phyloP scores from a whole-genome alignment of 2,888 invertebrate genomes.

The Cosmopolites sordidus region DNA sequence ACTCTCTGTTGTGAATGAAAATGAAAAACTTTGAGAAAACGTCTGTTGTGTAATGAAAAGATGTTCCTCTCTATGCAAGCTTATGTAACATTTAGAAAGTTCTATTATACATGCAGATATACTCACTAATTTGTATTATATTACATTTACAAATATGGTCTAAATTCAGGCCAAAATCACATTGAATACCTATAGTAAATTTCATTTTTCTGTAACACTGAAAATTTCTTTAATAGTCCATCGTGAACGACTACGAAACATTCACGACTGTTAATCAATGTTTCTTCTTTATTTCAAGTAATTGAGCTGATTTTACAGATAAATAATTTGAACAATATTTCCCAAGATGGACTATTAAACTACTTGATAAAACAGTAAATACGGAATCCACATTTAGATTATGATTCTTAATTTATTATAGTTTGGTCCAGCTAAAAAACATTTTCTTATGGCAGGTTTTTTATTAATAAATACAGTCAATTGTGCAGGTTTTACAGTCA shows the following conservation, averaged over 20 bases:
- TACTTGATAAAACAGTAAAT: not conserved
- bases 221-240: not conserved
- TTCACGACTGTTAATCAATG: too few species aligned
- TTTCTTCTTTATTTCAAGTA: too few species aligned
- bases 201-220: constrained; percentile 14
- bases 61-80: not conserved
- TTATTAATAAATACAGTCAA: constrained; percentile 37
- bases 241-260: not conserved
- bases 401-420: constrained; percentile 7
- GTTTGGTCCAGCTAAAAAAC: constrained; percentile 43
- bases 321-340: not conserved
- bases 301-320: not conserved
- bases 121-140: constrained; percentile 27
- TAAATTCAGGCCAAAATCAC: constrained; percentile 43
- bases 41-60: not conserved
- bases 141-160: constrained; percentile 40
- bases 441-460: constrained; percentile 43
- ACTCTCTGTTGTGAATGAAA: not conserved
- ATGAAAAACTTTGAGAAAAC: not conserved
- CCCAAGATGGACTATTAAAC: not conserved
- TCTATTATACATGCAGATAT: constrained; percentile 37
- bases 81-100: not conserved
- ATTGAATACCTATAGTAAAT: constrained; percentile 37
- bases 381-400: not conserved
- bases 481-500: constrained; percentile 39